Percentiles rank a stretch among this genome's conserved stretches.
Conservation (phyloP, 1,140 invertebrate species). For the Mizuhopecten yessoensis region DNA sequence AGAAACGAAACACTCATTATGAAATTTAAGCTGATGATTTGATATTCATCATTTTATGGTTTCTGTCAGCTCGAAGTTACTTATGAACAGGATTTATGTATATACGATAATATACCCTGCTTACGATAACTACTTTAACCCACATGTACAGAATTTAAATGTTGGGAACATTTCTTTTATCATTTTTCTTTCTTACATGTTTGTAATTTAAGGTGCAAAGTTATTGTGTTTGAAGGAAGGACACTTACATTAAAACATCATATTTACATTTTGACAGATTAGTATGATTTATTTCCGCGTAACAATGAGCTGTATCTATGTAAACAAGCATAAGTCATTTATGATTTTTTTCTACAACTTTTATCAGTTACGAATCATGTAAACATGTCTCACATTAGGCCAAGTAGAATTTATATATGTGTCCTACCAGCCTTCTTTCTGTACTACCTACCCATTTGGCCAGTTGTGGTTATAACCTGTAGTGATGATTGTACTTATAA, state of each 20-base stretch:
- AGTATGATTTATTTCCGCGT: background rate
- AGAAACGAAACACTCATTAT: conserved; percentile 33
- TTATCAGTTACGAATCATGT: background rate
- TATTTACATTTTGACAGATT: background rate
- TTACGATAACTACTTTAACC: background rate
- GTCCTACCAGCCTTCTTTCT: too few relatives aligned
- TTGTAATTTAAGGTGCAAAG: background rate
- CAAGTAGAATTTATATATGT: too few relatives aligned
- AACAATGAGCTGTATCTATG: background rate
- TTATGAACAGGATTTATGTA: conserved; percentile 11
- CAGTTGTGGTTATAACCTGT: too few relatives aligned
- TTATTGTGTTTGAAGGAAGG: background rate
- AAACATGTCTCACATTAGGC: background rate
- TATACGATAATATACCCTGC: background rate
- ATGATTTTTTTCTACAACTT: background rate
- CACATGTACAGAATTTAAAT: conserved; percentile 17
- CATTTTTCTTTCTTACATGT: background rate
- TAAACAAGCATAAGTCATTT: background rate
- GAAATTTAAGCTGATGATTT: conserved; percentile 10
- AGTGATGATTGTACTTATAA: too few relatives aligned
- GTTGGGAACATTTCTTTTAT: background rate
- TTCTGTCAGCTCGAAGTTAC: background rate
- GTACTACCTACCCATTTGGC: too few relatives aligned
- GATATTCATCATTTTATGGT: conserved; percentile 23
- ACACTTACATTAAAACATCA: background rate